These are phyloP conservation scores for Eurystomus gularis DNA, from an alignment of 2,113 vertebrate species.

Conservation along the genomic window DNA sequence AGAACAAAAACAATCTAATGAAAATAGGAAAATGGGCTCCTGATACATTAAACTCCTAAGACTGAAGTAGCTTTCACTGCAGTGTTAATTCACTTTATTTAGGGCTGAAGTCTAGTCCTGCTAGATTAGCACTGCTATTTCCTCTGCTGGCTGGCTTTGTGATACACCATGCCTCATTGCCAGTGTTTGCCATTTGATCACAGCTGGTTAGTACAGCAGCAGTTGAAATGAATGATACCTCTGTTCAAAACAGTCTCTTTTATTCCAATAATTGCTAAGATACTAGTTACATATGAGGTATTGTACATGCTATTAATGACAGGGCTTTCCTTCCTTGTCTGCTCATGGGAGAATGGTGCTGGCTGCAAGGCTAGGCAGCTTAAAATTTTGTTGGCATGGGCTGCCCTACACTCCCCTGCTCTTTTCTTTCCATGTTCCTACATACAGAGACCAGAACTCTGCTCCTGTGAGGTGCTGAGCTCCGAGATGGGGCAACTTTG, in stretches of 20 bases:
- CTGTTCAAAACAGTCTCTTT: not conserved
- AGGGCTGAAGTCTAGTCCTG: not conserved
- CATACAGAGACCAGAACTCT: not conserved
- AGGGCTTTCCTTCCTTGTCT: not conserved
- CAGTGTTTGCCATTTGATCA: constrained; percentile 24
- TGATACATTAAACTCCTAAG: not conserved
- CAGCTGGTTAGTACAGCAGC: not conserved
- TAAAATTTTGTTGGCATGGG: not conserved
- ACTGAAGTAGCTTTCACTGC: constrained; percentile 2
- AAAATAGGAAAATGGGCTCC: constrained; percentile 56
- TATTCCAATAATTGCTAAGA: not conserved
- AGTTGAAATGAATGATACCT: constrained; percentile 13
- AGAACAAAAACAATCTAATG: constrained; percentile 46
- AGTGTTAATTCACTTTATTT: constrained; percentile 45
- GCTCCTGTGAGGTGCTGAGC: not conserved
- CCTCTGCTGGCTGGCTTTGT: not conserved
- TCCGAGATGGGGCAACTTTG: not conserved
- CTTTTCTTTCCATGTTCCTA: not conserved
- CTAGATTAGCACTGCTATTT: constrained; percentile 48
- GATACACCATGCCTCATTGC: not conserved
- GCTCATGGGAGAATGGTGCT: accelerated
- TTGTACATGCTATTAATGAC: not conserved
- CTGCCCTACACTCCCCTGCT: not conserved
- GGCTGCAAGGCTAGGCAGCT: not conserved
- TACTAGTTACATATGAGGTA: not conserved